Evolutionary conservation across 37 sponge, comb jelly and placozoan genomes (phyloP).

Genomic region (Haliclona indistincta): DNA sequence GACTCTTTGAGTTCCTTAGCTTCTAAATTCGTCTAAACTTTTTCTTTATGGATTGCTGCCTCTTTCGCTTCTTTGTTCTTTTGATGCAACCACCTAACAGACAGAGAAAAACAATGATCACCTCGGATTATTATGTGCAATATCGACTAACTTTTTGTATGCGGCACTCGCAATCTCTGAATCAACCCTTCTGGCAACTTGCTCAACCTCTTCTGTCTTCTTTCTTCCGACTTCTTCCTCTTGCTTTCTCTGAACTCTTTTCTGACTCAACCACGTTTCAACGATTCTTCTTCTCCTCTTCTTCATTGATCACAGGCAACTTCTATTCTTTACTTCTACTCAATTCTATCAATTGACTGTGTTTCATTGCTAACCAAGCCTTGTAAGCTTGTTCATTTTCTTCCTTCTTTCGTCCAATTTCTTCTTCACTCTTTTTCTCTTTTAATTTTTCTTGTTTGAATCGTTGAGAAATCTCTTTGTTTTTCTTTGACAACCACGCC

Average conservation of each 20-base stretch:
- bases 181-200: constrained; percentile 16
- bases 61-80: constrained; percentile 40
- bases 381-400: constrained; percentile 30
- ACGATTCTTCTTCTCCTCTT: constrained; percentile 11
- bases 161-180: constrained; percentile 32
- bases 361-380: constrained; percentile 46
- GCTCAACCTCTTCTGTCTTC: constrained; percentile 17
- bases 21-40: constrained; percentile 25
- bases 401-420: constrained; percentile 21
- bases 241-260: constrained; percentile 23
- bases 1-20: constrained; percentile 2
- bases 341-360: constrained; percentile 6
- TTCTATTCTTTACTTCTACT: no score
- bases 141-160: constrained; percentile 43
- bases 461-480: constrained; percentile 13
- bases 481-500: constrained; percentile 49
- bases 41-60: constrained; percentile 26
- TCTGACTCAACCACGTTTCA: constrained; percentile 47
- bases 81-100: constrained; percentile 53
- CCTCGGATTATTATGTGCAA: constrained; percentile 4
- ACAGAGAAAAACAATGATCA: background rate
- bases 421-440: constrained; percentile 20
- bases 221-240: background rate
- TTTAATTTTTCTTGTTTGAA: no score
- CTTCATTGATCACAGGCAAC: background rate